Base-by-base conservation (phyloP, 2,113 vertebrate species). In the Nycticorax nycticorax region DNA sequence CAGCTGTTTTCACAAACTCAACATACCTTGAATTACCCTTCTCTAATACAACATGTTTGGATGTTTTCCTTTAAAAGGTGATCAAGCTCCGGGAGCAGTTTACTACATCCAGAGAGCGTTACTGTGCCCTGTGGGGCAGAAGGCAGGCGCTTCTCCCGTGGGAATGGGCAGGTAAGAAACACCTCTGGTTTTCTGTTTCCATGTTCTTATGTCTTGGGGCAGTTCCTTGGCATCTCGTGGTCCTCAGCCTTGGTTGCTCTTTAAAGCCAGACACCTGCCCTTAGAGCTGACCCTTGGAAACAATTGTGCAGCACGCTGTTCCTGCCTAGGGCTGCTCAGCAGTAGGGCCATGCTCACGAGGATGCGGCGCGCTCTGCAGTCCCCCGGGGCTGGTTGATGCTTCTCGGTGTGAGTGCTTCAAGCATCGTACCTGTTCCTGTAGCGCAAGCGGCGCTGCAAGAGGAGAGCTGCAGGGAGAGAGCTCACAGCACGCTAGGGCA, bases 291-390 rank as follows among this genome's bases (percentile, higher is more conserved):
- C 21, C 33, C 55, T 14, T 12, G 32, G 45, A 39, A 53, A 4
- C 19, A 28, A 1, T 1, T 12, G 56, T 21, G 20, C 1, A 35
- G 45, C 18, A 4, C 3, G 4, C 27, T 10, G 11, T 2, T 56
- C 7, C 35, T 78, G 55, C 8, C 5, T 9, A 2, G 57, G 73
- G 48, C 15, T 6, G 2, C 45, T 5, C 24, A 6, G 23, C 30
- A 0, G 1, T 5, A 21, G 78, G 73, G 7, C 18, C 1, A 0
- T 0, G 0, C 1, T 18, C 16, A 0, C 2, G 35, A 27, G 37
- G 48, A 6, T 5, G 28, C 12, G 0, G 0, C 1, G 18, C 20
- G 12, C 14, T 7, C 4, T 19, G 67, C 3, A 2, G 47, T 19
- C 33, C 19, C 20, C 0, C 24, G 0, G 55, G n/a, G 63, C 72